phyloP scores from a whole-genome alignment of 2,113 vertebrate species.

The Tragelaphus imberbis region DNA sequence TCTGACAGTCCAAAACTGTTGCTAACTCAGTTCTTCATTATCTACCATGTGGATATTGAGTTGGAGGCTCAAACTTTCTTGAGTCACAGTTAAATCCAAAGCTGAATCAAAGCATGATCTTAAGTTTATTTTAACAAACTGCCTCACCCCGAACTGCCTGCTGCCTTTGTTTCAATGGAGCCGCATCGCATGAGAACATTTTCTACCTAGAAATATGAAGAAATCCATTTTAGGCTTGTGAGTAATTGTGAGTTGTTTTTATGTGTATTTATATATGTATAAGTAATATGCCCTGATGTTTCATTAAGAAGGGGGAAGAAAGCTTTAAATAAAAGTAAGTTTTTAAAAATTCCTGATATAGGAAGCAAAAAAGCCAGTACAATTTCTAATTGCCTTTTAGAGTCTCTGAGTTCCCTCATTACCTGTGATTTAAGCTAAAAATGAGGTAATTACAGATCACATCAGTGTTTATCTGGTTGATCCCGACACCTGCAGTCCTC shows the following conservation, averaged over 20 bases:
- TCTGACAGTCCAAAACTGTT: neutral
- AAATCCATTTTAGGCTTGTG: constrained; percentile 24
- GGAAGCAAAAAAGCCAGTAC: constrained; percentile 59
- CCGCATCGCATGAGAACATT: neutral
- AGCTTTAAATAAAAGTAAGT: constrained; percentile 66
- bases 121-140: constrained; percentile 40
- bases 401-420: constrained; percentile 71
- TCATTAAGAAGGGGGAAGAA: neutral
- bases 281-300: constrained; percentile 49
- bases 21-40: constrained; percentile 12
- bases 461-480: constrained; percentile 71
- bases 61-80: neutral
- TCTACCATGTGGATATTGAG: neutral
- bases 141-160: neutral
- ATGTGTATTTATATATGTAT: constrained; percentile 57
- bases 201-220: constrained; percentile 9
- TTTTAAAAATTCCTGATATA: constrained; percentile 66
- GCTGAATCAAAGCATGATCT: neutral
- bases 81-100: constrained; percentile 42
- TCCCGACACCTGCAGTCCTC: constrained; percentile 69
- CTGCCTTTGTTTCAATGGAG: neutral
- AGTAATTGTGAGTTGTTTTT: constrained; percentile 52
- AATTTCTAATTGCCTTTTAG: constrained; percentile 70
- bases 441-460: constrained; percentile 68
- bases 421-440: constrained; percentile 75